phyloP scores from a whole-genome alignment of 2,888 invertebrate species.

The Anoplius nigerrimus region DNA sequence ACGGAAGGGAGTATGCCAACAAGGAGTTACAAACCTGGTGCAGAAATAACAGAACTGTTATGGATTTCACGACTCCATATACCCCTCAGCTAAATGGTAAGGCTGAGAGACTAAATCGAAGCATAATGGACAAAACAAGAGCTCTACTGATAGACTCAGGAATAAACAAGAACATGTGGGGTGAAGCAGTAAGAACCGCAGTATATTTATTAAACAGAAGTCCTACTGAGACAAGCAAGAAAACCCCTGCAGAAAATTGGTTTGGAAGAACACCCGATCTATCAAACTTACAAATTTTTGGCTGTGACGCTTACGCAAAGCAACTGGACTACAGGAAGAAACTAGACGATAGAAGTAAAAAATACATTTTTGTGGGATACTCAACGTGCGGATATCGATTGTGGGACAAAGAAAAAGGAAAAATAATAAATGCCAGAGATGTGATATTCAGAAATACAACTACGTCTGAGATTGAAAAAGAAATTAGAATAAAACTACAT shows the following conservation, averaged over 20 bases:
- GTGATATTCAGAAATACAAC: not conserved
- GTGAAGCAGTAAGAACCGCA: not conserved
- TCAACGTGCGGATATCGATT: not conserved
- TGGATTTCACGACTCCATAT: not conserved
- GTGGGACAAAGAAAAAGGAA: not conserved
- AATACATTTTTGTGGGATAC: not conserved
- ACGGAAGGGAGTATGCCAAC: too few relatives aligned
- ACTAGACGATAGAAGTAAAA: not conserved
- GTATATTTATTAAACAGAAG: not conserved
- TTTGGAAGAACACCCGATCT: not conserved
- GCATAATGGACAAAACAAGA: not conserved
- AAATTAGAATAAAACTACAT: not conserved
- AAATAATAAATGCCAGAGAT: not conserved
- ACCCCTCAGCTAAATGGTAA: too few relatives aligned
- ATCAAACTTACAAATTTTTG: not conserved
- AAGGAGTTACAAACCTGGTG: not conserved
- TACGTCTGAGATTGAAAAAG: not conserved
- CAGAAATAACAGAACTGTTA: not conserved
- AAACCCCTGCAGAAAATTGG: constrained; percentile 11
- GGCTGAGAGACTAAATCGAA: constrained; percentile 9
- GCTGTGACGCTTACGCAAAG: not conserved
- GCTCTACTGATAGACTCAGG: not conserved
- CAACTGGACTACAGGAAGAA: not conserved
- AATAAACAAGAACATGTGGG: not conserved
- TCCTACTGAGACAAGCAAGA: not conserved